A percentile compares a stretch with the other conserved stretches of the same genome.
phyloP scores from a whole-genome alignment of 1,140 invertebrate genomes.

The Bombus confusus region DNA sequence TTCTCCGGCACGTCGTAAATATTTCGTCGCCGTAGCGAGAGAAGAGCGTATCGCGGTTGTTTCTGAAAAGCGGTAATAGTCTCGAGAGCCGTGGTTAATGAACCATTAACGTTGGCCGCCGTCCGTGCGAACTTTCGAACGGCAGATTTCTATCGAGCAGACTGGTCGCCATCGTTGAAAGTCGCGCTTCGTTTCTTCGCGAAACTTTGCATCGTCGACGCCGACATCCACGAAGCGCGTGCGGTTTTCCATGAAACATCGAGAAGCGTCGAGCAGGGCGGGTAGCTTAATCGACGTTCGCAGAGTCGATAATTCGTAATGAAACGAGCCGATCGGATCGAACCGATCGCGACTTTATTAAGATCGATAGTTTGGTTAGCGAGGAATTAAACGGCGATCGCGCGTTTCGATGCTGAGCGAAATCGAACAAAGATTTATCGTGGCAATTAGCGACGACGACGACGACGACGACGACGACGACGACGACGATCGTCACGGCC shows the following conservation, averaged over 20 bases:
- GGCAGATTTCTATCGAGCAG: not conserved
- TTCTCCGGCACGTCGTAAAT: not conserved
- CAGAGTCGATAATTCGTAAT: not conserved
- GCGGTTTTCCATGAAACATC: not conserved
- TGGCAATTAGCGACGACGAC: too few relatives aligned
- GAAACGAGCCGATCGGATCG: too few relatives aligned
- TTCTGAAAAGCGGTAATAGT: not conserved
- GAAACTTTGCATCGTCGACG: not conserved
- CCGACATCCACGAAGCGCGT: constrained; percentile 20
- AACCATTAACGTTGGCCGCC: not conserved
- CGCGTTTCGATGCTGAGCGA: too few relatives aligned
- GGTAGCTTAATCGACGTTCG: constrained; percentile 31
- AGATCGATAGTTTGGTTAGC: too few relatives aligned
- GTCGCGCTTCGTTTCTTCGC: not conserved
- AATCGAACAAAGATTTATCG: too few relatives aligned
- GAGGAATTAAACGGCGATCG: too few relatives aligned
- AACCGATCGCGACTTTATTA: too few relatives aligned
- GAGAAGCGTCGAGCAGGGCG: not conserved
- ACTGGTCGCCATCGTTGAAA: not conserved
- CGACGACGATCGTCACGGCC: too few relatives aligned
- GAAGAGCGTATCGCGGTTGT: too few relatives aligned
- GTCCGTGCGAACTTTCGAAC: not conserved
- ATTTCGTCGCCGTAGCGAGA: not conserved
- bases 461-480: too few relatives aligned
- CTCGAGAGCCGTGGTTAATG: not conserved